Evolutionary conservation across 2,113 vertebrate species (phyloP).

Genomic region (Gallinago paraguaiae): DNA sequence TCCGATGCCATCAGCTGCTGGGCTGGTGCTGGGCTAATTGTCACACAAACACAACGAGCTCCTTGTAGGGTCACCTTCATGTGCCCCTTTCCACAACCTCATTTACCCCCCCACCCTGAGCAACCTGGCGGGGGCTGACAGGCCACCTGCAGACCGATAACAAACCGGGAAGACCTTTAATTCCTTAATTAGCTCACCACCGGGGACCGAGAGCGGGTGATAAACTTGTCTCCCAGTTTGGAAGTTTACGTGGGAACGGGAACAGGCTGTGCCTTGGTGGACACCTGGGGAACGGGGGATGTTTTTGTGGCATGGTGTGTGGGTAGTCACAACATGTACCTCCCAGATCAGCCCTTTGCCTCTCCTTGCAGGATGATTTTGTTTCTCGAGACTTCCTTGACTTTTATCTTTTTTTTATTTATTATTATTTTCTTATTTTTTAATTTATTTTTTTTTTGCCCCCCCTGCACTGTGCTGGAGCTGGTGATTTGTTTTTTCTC

Average conservation of each 20-base stretch:
- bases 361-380: not conserved
- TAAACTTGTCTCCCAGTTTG: not conserved
- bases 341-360: not conserved
- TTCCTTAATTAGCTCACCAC: not conserved
- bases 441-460: too few species aligned
- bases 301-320: not conserved
- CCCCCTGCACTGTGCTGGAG: constrained; percentile 84
- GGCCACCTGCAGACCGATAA: not conserved
- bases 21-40: not conserved
- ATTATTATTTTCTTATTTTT: too few species aligned
- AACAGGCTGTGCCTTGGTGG: not conserved
- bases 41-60: not conserved
- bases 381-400: constrained; percentile 78
- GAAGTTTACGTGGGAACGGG: not conserved
- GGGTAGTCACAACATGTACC: too few species aligned
- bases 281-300: not conserved
- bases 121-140: not conserved
- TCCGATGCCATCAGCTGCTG: constrained; percentile 36
- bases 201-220: not conserved
- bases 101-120: too few species aligned
- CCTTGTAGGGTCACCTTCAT: not conserved
- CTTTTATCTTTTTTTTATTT: not conserved
- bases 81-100: not conserved
- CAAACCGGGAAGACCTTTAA: not conserved
- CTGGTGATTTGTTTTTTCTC: constrained; percentile 97